These are phyloP conservation scores for Eulithis testata DNA, from an alignment of 2,888 invertebrate genomes.

Conservation along the genomic window DNA sequence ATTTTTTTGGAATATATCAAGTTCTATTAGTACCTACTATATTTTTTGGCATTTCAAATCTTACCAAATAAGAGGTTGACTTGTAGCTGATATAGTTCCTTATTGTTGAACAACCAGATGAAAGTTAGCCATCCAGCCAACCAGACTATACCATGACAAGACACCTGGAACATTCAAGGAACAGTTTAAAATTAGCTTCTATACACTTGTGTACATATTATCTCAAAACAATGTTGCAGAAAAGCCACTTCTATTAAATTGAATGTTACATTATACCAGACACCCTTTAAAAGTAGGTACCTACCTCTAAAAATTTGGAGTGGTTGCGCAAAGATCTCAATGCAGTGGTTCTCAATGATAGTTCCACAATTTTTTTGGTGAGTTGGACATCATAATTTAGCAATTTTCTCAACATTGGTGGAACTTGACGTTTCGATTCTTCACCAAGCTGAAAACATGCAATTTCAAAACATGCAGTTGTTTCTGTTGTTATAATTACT, in stretches of 20 bases:
- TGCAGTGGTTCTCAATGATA: conserved; percentile 74
- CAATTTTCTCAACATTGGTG: conserved; percentile 76
- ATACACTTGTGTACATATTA: too few relatives aligned
- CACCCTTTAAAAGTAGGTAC: conserved; percentile 56
- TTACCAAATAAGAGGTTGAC: conserved; percentile 94
- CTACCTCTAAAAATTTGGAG: conserved; percentile 85
- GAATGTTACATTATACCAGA: too few relatives aligned
- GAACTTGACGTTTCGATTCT: conserved; percentile 72
- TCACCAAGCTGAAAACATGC: conserved; percentile 56
- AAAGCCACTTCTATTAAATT: too few relatives aligned
- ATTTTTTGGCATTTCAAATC: conserved; percentile 31
- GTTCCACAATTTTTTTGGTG: conserved; percentile 80
- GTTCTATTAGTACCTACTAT: too few relatives aligned
- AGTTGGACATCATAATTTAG: conserved; percentile 79
- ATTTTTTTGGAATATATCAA: too few relatives aligned
- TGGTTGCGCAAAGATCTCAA: conserved; percentile 81
- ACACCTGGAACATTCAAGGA: conserved; percentile 82
- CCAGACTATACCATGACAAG: conserved; percentile 96
- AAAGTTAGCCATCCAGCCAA: conserved; percentile 90
- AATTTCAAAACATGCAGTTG: too few relatives aligned
- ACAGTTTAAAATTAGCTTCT: neutral
- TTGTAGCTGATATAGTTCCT: conserved; percentile 90
- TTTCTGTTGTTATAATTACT: too few relatives aligned
- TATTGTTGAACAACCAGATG: conserved; percentile 90
- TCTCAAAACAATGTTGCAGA: too few relatives aligned